Evolutionary conservation across 1,140 invertebrate species (phyloP).

Genomic region (Agraylea sexmaculata): DNA sequence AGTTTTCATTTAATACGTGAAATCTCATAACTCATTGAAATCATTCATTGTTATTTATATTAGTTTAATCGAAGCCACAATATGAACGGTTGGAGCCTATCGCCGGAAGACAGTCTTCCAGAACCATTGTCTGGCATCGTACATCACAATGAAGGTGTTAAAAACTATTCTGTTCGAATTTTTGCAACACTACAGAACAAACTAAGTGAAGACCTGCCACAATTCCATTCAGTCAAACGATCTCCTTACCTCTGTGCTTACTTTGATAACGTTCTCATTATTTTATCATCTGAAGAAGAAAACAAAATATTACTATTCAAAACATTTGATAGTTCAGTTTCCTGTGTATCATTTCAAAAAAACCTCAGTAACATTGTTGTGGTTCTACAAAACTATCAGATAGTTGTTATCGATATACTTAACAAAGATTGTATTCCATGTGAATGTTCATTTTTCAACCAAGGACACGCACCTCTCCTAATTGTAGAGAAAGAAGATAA

Average conservation of each 20-base stretch:
- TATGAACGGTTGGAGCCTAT: constrained; percentile 17
- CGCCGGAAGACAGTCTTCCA: constrained; percentile 9
- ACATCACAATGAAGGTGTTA: constrained; percentile 12
- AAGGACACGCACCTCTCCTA: constrained; percentile 6
- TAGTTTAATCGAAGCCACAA: too few relatives aligned
- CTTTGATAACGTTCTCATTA: constrained; percentile 13
- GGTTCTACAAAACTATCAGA: constrained; percentile 8
- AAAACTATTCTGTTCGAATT: constrained; percentile 16
- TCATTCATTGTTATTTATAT: too few relatives aligned
- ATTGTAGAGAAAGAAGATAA: constrained; percentile 13
- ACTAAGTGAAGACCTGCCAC: constrained; percentile 1
- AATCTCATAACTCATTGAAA: too few relatives aligned
- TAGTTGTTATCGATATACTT: constrained; percentile 9
- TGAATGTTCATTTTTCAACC: constrained; percentile 4
- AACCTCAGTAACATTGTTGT: constrained; percentile 4
- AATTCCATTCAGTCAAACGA: constrained; percentile 8
- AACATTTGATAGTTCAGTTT: constrained; percentile 14
- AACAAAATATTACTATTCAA: constrained; percentile 14
- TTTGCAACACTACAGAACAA: constrained; percentile 12
- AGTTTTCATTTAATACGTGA: too few relatives aligned
- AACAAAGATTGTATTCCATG: background rate
- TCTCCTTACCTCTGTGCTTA: constrained; percentile 15
- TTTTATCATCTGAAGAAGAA: constrained; percentile 11
- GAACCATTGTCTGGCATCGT: constrained; percentile 14
- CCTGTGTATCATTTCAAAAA: constrained; percentile 8